phyloP scores from a whole-genome alignment of 2,888 invertebrate genomes.

The Acleris holmiana region DNA sequence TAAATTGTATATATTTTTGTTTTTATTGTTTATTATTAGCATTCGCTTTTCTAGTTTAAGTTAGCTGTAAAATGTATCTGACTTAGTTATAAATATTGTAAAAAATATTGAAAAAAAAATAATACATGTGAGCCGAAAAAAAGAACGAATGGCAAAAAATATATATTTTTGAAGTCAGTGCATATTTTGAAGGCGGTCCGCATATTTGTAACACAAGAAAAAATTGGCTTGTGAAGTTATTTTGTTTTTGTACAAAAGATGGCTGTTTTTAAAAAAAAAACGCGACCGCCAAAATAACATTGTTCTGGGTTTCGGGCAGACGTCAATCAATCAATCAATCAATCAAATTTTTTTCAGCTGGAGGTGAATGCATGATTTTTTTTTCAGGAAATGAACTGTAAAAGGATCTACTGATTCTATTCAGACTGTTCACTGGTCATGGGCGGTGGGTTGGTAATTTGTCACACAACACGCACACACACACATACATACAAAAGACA shows the following conservation, averaged over 20 bases:
- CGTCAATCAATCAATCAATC: constrained; percentile 40
- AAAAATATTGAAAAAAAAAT: constrained; percentile 43
- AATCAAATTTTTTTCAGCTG: constrained; percentile 20
- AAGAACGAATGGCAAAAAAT: constrained; percentile 59
- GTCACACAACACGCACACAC: no score
- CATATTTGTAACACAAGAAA: constrained; percentile 75
- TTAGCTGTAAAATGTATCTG: constrained; percentile 38
- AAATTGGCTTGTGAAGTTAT: constrained; percentile 67
- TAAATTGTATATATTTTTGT: constrained; percentile 33
- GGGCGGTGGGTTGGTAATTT: no score
- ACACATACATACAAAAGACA: no score
- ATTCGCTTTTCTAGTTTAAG: constrained; percentile 39
- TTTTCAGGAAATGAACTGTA: no score
- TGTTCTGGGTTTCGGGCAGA: constrained; percentile 54
- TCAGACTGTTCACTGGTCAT: no score
- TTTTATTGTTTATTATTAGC: constrained; percentile 32
- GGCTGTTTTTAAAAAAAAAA: constrained; percentile 56
- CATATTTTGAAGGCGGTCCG: constrained; percentile 67
- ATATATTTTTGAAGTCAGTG: constrained; percentile 74
- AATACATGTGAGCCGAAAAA: constrained; percentile 37
- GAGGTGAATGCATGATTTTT: not conserved
- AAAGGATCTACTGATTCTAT: no score
- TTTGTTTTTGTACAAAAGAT: constrained; percentile 69
- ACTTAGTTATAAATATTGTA: constrained; percentile 39
- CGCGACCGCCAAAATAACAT: constrained; percentile 70